Evolutionary conservation across 2,113 vertebrate species (phyloP).

Genomic region (Micronycteris hirsuta): DNA sequence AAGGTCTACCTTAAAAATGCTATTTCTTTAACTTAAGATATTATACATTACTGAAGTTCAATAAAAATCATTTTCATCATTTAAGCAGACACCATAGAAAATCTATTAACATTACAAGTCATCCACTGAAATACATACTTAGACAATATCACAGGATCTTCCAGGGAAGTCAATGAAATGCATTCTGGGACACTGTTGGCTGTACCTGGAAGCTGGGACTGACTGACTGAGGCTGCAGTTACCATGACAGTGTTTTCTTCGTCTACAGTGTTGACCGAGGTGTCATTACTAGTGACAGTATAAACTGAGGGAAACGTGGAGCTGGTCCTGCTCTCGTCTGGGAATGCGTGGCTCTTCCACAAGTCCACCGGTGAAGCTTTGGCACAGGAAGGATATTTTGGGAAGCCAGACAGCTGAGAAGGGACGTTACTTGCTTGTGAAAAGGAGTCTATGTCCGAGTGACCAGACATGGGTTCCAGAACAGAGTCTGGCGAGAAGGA

Average conservation of each 20-base stretch:
- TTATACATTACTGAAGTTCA: neutral
- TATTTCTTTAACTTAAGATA: neutral
- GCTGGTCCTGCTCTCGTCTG: conserved; percentile 60
- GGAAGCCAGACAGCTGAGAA: conserved; percentile 73
- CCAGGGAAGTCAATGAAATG: conserved; percentile 79
- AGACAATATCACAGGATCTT: conserved; percentile 92
- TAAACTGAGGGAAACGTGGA: conserved; percentile 63
- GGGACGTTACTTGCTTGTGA: conserved; percentile 83
- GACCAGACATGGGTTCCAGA: conserved; percentile 78
- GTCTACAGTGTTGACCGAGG: conserved; percentile 78
- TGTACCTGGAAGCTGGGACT: conserved; percentile 69
- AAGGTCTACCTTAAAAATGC: neutral
- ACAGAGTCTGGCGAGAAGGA: conserved; percentile 88
- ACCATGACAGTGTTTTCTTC: conserved; percentile 81
- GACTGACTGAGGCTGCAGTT: conserved; percentile 78
- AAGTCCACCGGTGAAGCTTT: conserved; percentile 58
- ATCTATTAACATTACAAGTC: conserved; percentile 19
- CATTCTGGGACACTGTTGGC: conserved; percentile 76
- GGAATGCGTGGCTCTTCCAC: conserved; percentile 73
- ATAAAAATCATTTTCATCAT: conserved; percentile 17
- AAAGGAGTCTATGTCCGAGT: conserved; percentile 84
- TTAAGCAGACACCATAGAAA: conserved; percentile 42
- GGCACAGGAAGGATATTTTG: conserved; percentile 62
- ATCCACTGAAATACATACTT: conserved; percentile 83
- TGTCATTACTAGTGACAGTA: conserved; percentile 50